Evolutionary conservation across 1,140 invertebrate genomes (phyloP).

Genomic region (Periplaneta americana): DNA sequence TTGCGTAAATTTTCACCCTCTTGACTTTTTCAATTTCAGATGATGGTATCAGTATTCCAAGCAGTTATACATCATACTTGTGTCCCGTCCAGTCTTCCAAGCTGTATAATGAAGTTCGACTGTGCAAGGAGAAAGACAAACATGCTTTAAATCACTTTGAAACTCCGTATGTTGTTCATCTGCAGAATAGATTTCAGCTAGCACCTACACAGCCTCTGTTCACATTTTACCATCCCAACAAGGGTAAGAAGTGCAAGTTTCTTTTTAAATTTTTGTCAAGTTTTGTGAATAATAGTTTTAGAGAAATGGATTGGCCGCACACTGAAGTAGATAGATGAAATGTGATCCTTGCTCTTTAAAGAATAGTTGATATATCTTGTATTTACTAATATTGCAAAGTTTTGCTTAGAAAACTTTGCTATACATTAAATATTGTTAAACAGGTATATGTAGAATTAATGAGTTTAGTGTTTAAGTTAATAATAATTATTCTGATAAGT

Average conservation of each 20-base stretch:
- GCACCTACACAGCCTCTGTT: constrained; percentile 75
- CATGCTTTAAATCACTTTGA: constrained; percentile 61
- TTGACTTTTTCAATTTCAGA: too few species aligned
- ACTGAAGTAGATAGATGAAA: neutral
- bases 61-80: constrained; percentile 85
- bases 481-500: too few species aligned
- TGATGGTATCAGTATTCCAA: constrained; percentile 89
- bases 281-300: neutral
- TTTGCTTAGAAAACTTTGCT: neutral
- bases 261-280: neutral
- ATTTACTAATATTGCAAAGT: neutral
- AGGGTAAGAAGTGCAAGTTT: too few species aligned
- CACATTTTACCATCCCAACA: constrained; percentile 85
- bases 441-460: too few species aligned
- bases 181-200: constrained; percentile 86
- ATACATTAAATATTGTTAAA: neutral
- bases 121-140: constrained; percentile 53
- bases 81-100: constrained; percentile 78
- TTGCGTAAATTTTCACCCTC: too few species aligned
- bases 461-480: too few species aligned
- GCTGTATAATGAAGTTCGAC: constrained; percentile 63
- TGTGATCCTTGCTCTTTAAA: neutral
- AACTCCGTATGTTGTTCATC: constrained; percentile 87
- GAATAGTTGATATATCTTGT: neutral
- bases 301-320: neutral